Evolutionary conservation across 2,113 vertebrate species (phyloP), one percentile per base, ranked within the genome.

Genomic region (Alouatta palliata): DNA sequence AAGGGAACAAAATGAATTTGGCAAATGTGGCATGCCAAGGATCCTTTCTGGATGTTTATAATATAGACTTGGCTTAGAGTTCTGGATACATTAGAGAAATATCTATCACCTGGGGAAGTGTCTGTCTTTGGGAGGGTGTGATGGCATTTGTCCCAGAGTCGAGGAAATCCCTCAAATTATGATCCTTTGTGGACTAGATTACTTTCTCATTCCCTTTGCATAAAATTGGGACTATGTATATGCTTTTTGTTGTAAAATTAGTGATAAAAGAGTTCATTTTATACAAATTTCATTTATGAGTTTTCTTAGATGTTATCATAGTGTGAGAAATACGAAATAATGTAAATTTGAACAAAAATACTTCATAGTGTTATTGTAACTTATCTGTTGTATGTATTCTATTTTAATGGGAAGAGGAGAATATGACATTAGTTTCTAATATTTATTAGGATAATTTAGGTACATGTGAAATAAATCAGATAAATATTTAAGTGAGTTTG

Each of bases 321-420:
- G 23, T 94, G 7, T 81, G n/a, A 14, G 14, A n/a, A 32, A 70
- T 61, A 94, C 3, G 86, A 68, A 68, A 6, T 19, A 93, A 83
- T 90, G 30, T 80, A 79, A 81, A 64, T 58, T 89, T 96, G 40
- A 96, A 14, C 45, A 71, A 54, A 58, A 84, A 75, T 84, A 73
- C 7, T 37, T 58, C 49, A n/a, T 45, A 80, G 47, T 87, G 23
- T 76, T 87, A 47, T 87, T 88, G 20, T 83, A 90, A 96, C 71
- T 90, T 77, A 45, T n/a, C 40, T 52, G 16, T 61, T 87, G 32
- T 80, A 80, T 16, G 25, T 30, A 52, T 84, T 17, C 25, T 20
- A 64, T 91, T 95, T 94, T 87, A 79, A 45, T 93, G 76, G 47
- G 32, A 95, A 91, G 49, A 95, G 35, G 71, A 87, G 56, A 91